Evolutionary conservation across 2,113 vertebrate genomes (phyloP).

Genomic region (Pelvicachromis taeniatus): DNA sequence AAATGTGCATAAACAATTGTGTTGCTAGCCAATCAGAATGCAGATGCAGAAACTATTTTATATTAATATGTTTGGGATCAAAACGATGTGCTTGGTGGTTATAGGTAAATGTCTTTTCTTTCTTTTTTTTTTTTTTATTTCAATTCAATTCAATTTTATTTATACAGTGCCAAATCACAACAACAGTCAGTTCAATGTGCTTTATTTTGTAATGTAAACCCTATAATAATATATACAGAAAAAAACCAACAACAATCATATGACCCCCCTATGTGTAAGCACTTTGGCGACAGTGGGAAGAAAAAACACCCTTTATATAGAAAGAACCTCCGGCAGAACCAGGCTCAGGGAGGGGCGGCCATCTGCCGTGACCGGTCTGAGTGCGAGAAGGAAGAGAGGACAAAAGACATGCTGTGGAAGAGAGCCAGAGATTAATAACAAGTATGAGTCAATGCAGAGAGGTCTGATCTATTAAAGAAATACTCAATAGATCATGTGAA

Average conservation of each 20-base stretch:
- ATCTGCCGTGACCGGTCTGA: background rate
- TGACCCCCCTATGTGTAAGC: background rate
- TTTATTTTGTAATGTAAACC: background rate
- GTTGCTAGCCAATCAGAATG: background rate
- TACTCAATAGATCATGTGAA: background rate
- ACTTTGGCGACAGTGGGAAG: background rate
- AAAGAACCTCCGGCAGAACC: background rate
- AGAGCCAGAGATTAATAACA: background rate
- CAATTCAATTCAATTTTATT: background rate
- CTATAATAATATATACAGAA: background rate
- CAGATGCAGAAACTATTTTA: background rate
- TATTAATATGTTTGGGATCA: background rate
- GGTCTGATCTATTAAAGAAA: background rate
- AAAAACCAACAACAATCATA: background rate
- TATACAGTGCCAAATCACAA: background rate
- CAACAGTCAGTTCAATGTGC: background rate
- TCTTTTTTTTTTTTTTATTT: background rate
- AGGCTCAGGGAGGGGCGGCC: too few species aligned
- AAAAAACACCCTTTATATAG: background rate
- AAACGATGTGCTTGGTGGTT: background rate
- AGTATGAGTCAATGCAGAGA: background rate
- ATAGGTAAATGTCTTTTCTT: background rate
- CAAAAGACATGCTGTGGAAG: background rate
- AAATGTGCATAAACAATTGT: background rate
- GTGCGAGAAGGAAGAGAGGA: background rate